These are phyloP conservation scores for Aethes cnicana DNA, from an alignment of 2,888 invertebrate genomes.

Conservation along the genomic window DNA sequence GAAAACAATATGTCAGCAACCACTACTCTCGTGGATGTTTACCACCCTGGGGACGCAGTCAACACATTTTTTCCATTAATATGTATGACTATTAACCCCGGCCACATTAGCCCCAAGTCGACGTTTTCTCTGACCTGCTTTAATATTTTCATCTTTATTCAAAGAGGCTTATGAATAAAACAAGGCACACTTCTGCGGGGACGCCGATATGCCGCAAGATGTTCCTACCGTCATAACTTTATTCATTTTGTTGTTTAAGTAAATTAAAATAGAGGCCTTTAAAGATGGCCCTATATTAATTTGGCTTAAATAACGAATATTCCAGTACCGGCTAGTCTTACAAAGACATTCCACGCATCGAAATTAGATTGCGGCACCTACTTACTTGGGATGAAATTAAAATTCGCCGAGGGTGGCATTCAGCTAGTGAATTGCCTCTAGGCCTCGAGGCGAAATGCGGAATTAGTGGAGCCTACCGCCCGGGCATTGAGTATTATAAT, in stretches of 20 bases:
- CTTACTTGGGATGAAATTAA: slow-evolving; percentile 18
- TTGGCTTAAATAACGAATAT: slow-evolving; percentile 15
- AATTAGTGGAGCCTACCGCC: slow-evolving; percentile 10
- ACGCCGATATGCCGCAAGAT: slow-evolving; percentile 58
- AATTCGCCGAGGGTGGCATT: slow-evolving; percentile 10
- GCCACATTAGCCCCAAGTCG: slow-evolving; percentile 64
- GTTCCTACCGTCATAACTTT: slow-evolving; percentile 56
- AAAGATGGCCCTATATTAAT: slow-evolving; percentile 32
- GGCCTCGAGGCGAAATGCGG: slow-evolving; percentile 20
- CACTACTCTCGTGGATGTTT: slow-evolving; percentile 24
- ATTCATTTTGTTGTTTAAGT: slow-evolving; percentile 66
- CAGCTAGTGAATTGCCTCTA: slow-evolving; percentile 8
- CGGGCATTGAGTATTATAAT: slow-evolving; percentile 36
- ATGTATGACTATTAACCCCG: slow-evolving; percentile 73
- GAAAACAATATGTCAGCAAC: slow-evolving; percentile 6
- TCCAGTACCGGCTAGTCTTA: slow-evolving; percentile 8
- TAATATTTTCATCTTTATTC: slow-evolving; percentile 82
- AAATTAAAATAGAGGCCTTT: slow-evolving; percentile 59
- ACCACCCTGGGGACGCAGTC: slow-evolving; percentile 38
- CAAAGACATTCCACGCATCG: slow-evolving; percentile 29
- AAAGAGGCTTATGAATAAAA: slow-evolving; percentile 78
- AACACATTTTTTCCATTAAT: slow-evolving; percentile 66
- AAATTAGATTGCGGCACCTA: slow-evolving; percentile 27
- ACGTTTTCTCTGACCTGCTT: slow-evolving; percentile 64
- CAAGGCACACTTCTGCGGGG: slow-evolving; percentile 57